Evolutionary conservation across 2,113 vertebrate species (phyloP), one percentile per base, ranked within the genome.

Genomic region (Dicentrarchus labrax): DNA sequence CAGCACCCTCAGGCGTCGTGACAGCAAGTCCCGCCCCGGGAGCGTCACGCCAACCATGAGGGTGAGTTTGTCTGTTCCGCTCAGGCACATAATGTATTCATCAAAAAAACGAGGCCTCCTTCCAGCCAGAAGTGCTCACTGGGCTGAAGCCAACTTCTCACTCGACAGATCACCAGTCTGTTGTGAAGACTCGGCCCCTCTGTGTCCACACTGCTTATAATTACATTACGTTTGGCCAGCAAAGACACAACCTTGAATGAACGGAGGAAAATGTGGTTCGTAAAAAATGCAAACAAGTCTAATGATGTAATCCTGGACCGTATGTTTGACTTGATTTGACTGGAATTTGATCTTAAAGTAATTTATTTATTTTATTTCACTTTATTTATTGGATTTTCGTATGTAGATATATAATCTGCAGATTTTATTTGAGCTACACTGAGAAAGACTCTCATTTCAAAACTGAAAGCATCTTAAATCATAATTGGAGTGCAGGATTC

Each of bases 41-140:
- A 97, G 93, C 50, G 75, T 97, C 91, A 97, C 97, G 74, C 96
- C 97, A 59, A 97, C 96, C 86, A 90, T 96, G 93, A 98, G 97
- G 97, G 98, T 99, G 95, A 95, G 88, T 91, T 61, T 43, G 73
- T 77, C 74, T 64, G 22, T 78, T 81, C 43, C 11, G 41, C 45
- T 72, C 70, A 22, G 48, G 57, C 21, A 50, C 71, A 48, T 57
- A 66, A 71, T 66, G 76, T 13, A 56, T 74, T 84, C 80, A 78
- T 86, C 54, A 69, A 65, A 59, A 82, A 64, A 4, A 21, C 11
- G 13, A 47, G 13, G 64, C 39, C 61, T 83, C 61, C 76, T 41
- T 79, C 51, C 76, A 71, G 75, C 75, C 76, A 72, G 64, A 81
- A 85, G 78, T 64, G 64, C 67, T 83, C 19, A 1, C 72, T 86